A percentile compares a stretch with the other conserved stretches of the same genome.
Evolutionary conservation across 1,140 invertebrate species (phyloP).

Genomic region (Nasonia vitripennis): DNA sequence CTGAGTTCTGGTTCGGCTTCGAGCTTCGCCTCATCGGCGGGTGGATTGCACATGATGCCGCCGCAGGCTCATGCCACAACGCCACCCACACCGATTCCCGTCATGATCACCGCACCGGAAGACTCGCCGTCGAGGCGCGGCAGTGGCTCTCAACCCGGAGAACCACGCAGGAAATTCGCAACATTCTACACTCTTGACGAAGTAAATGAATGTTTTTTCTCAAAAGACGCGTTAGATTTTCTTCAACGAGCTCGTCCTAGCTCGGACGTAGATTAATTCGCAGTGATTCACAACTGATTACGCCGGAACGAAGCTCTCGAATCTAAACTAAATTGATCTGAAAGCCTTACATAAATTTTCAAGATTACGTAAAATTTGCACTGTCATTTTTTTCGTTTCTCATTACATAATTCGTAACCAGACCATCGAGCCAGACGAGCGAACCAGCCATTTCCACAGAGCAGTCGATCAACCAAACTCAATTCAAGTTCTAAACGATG

Average conservation of each 20-base stretch:
- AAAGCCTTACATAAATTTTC: not conserved
- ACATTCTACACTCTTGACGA: conserved; percentile 64
- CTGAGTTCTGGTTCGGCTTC: conserved; percentile 66
- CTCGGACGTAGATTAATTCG: too few species aligned
- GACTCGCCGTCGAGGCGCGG: conserved; percentile 61
- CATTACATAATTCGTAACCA: not conserved
- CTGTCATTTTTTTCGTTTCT: not conserved
- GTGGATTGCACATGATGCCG: conserved; percentile 63
- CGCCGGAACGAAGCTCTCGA: not conserved
- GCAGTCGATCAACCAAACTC: not conserved
- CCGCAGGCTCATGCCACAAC: conserved; percentile 61
- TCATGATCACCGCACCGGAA: conserved; percentile 67
- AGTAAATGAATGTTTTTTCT: not conserved
- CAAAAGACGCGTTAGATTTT: not conserved
- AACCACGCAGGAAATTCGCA: conserved; percentile 51
- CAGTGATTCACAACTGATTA: not conserved
- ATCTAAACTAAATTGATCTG: not conserved
- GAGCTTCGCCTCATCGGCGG: conserved; percentile 64
- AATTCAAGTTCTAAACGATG: not conserved
- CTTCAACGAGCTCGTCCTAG: not conserved
- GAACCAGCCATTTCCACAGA: not conserved
- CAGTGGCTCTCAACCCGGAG: conserved; percentile 55
- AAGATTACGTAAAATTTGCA: not conserved
- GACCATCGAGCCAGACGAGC: conserved; percentile 27
- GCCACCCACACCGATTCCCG: conserved; percentile 65